Evolutionary conservation across 1,140 invertebrate genomes (phyloP), one percentile per base, ranked within the genome.

Genomic region (Drosophila ogumai): DNA sequence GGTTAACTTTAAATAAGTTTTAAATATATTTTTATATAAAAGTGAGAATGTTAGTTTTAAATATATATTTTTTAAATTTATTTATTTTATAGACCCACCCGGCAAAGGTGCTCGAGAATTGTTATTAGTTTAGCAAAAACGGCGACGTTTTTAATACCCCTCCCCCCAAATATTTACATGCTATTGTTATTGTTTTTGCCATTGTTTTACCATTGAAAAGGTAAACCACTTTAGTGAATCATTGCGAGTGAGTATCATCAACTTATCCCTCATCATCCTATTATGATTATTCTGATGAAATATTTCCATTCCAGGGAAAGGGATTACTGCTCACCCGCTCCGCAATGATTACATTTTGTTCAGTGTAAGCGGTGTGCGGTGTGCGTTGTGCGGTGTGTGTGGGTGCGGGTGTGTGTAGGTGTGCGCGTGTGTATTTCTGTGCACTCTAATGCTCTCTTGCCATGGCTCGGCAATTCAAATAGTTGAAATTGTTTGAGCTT

Each of bases 401-500:
- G 31, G 22, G 22, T 22, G 22, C 52, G 28, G 22, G 47, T 58
- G 65, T 63, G 8, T 60, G 65, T 59, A 28, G 25, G 25, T 28
- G 25, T 28, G 25, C 25, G 54, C 59, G 56, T 67, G 52, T 46
- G 64, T 28, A 28, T 28, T 13, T 57, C 34, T 54, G 54, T 46
- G 64, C 67, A 80, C 77, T 81, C 82, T 85, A 84, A 79, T 81
- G 81, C 69, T 69, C 54, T 72, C 54, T 59, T 69, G 77, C 73
- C 72, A 69, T 68, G 63, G 73, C 79, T 76, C 76, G 75, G 64
- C 80, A 87, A 87, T 87, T 87, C 82, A 88, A 87, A 87, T 87
- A 82, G 82, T 87, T 87, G 75, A 82, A 87, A 87, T 88, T 87
- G 82, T 88, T 87, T 87, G 80, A 82, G 84, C 82, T 87, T 87